Evolutionary conservation across 2,888 invertebrate species (phyloP), one percentile per base, ranked within the genome.

Genomic region (Epirrita christyi): DNA sequence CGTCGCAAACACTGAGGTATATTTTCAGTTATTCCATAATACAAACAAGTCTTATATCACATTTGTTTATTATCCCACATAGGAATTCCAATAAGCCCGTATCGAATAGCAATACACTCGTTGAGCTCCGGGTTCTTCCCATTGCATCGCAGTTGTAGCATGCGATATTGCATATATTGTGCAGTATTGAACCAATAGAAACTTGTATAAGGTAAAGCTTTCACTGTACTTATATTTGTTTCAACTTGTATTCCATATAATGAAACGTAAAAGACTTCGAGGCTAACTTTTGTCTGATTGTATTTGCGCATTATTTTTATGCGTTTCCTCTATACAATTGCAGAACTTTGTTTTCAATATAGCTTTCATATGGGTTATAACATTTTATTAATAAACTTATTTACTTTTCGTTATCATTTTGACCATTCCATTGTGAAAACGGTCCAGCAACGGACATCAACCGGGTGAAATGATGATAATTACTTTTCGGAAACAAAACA

Each of bases 41-140:
- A 54, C 55, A 63, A 63, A 67, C 54, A 61, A 54, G 57, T 62
- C 40, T 38, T 60, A 29, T 61, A 57, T 44, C 28, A 53, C 55
- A 34, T n/a, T 59, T 64, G 67, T 67, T 78, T 78, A 76, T 78
- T 78, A 79, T 80, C 72, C 73, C 73, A 73, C 77, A 74, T 72
- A 78, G 78, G 83, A 86, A 87, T 87, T 85, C 84, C 86, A 86
- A 87, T 87, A 87, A 83, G 77, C 73, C 73, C 78, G 72, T 72
- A 81, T 81, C 75, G 78, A 73, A 81, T 80, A 77, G 79, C 84
- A 84, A 85, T 86, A 85, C 79, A 81, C 78, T 82, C 74, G 73
- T 76, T 74, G 76, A 75, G 76, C 74, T 71, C 76, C 73, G 78
- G 80, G 75, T 82, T 78, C 80, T 77, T 83, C 78, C 75, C 77